Percentiles rank a stretch among this genome's conserved stretches.
Evolutionary conservation across 2,888 invertebrate genomes (phyloP).

Genomic region (Isotomurus palustris): DNA sequence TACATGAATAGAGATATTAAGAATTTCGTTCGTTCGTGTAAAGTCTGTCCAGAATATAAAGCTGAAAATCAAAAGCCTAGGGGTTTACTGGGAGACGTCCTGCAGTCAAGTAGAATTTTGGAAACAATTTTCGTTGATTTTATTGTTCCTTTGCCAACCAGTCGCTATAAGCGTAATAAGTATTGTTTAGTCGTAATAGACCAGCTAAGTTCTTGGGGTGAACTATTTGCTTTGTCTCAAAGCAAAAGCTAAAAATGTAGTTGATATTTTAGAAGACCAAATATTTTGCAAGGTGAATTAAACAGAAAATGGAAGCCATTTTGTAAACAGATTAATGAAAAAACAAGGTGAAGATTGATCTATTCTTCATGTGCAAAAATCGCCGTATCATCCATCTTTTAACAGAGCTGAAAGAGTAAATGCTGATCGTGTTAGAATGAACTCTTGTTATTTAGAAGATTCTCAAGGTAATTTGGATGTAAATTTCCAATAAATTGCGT

Average conservation of each 20-base stretch:
- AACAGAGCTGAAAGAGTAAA: slow-evolving; percentile 18
- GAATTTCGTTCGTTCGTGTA: slow-evolving; percentile 16
- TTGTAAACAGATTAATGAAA: slow-evolving; percentile 9
- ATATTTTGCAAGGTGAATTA: slow-evolving; percentile 32
- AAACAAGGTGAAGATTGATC: slow-evolving; percentile 6
- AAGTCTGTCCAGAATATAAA: slow-evolving; percentile 18
- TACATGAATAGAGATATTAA: slow-evolving; percentile 15
- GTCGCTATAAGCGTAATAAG: slow-evolving; percentile 8
- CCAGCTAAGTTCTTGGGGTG: slow-evolving; percentile 33
- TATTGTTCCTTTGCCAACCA: slow-evolving; percentile 15
- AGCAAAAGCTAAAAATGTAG: slow-evolving; percentile 20
- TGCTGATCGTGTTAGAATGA: slow-evolving; percentile 11
- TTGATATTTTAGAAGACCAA: slow-evolving; percentile 19
- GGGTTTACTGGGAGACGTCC: slow-evolving; percentile 12
- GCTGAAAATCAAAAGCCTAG: slow-evolving; percentile 13
- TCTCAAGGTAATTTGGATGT: slow-evolving; percentile 8
- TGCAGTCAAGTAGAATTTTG: slow-evolving; percentile 12
- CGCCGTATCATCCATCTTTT: slow-evolving; percentile 8
- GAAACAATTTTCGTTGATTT: slow-evolving; percentile 25
- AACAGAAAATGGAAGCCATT: slow-evolving; percentile 27
- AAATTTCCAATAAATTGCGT: slow-evolving; percentile 14
- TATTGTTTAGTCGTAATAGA: slow-evolving; percentile 31
- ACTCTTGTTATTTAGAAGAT: neutral
- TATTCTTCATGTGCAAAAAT: neutral
- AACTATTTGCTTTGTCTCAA: slow-evolving; percentile 29